Evolutionary conservation across 1,140 invertebrate species (phyloP).

Genomic region (Harlomillsia oculata): DNA sequence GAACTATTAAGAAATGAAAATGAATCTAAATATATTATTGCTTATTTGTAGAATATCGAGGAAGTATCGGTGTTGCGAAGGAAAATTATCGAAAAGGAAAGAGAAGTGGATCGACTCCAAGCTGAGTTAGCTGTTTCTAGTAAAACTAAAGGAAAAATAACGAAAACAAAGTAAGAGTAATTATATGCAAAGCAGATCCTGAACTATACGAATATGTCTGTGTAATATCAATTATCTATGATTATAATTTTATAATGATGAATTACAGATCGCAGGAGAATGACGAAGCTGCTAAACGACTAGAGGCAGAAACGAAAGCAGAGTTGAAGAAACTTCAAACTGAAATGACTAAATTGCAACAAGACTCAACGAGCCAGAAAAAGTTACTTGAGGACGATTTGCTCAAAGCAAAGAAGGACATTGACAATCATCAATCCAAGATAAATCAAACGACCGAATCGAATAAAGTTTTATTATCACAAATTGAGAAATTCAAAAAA

Average conservation of each 20-base stretch:
- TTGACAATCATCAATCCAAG: slow-evolving; percentile 37
- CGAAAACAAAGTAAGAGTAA: slow-evolving; percentile 15
- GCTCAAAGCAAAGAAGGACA: slow-evolving; percentile 43
- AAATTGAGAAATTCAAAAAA: slow-evolving; percentile 48
- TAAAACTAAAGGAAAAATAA: slow-evolving; percentile 49
- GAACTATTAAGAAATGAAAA: too few species aligned
- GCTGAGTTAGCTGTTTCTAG: slow-evolving; percentile 57
- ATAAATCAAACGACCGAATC: slow-evolving; percentile 22
- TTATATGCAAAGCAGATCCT: not conserved
- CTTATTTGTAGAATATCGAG: slow-evolving; percentile 43
- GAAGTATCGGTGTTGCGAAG: slow-evolving; percentile 61
- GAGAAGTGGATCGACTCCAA: slow-evolving; percentile 63
- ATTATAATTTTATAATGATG: not conserved
- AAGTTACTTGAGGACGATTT: slow-evolving; percentile 31
- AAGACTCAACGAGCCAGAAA: slow-evolving; percentile 32
- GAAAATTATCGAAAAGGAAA: slow-evolving; percentile 71
- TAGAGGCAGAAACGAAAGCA: slow-evolving; percentile 45
- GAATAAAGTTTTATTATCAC: slow-evolving; percentile 31
- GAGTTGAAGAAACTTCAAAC: slow-evolving; percentile 45
- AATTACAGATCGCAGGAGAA: slow-evolving; percentile 49
- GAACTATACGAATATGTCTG: not conserved
- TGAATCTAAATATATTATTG: not conserved
- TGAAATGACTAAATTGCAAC: slow-evolving; percentile 30
- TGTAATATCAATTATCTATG: not conserved
- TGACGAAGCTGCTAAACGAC: slow-evolving; percentile 44